Evolutionary conservation across 2,113 vertebrate genomes (phyloP).

Genomic region (Semicossyphus pulcher): DNA sequence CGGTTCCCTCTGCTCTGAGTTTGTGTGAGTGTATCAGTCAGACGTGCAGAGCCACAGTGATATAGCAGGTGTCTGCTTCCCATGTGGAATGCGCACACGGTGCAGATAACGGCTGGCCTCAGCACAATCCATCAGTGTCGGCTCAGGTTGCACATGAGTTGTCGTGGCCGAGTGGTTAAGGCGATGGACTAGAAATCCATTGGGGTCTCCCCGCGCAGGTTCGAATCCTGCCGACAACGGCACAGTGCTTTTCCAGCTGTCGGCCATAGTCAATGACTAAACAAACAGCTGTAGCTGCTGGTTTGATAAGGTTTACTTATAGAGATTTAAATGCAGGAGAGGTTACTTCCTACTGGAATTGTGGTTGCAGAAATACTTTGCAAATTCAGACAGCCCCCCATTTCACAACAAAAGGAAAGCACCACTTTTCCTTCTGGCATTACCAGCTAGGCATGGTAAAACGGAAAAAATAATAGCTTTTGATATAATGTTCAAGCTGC

Average conservation of each 20-base stretch:
- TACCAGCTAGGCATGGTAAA: background rate
- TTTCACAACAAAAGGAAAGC: background rate
- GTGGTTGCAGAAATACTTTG: background rate
- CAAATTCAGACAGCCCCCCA: too few relatives aligned
- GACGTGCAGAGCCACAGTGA: background rate
- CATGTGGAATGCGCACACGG: slow-evolving; percentile 3
- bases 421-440: background rate
- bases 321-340: background rate
- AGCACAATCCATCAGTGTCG: accelerated
- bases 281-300: background rate
- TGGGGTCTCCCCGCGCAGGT: slow-evolving; percentile 96
- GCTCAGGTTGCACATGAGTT: background rate
- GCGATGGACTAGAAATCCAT: slow-evolving; percentile 96
- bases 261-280: accelerated
- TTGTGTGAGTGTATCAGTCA: background rate
- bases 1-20: background rate
- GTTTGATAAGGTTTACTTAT: background rate
- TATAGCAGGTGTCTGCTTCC: slow-evolving; percentile 40
- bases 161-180: slow-evolving; percentile 84
- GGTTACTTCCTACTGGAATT: background rate
- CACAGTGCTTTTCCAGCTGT: background rate
- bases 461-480: background rate
- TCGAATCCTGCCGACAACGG: slow-evolving; percentile 97
- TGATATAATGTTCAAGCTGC: background rate
- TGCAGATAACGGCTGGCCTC: background rate